Evolutionary conservation across 2,113 vertebrate genomes (phyloP).

Genomic region (Petrocephalus microphthalmus): DNA sequence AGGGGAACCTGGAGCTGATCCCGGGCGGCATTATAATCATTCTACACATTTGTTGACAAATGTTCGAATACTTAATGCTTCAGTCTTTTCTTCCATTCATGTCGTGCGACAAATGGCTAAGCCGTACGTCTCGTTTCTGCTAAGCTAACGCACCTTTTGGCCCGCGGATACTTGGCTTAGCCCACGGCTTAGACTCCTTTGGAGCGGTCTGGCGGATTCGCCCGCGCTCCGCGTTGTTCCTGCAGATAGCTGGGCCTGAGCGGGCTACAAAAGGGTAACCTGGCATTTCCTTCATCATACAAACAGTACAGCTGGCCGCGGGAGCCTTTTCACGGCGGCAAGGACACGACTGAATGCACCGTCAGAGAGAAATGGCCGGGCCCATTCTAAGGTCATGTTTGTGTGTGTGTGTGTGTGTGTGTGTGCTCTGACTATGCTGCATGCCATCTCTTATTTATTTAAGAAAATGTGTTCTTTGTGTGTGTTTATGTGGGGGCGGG

Average conservation of each 20-base stretch:
- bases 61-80: not conserved
- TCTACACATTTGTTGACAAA: not conserved
- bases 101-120: not conserved
- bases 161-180: not conserved
- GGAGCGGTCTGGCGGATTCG: not conserved
- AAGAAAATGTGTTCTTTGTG: not conserved
- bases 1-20: not conserved
- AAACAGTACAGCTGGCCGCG: not conserved
- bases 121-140: not conserved
- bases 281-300: not conserved
- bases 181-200: not conserved
- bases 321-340: not conserved
- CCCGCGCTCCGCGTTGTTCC: not conserved
- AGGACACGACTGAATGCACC: constrained; percentile 1
- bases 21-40: not conserved
- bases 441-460: not conserved
- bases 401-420: not conserved
- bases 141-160: not conserved
- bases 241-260: not conserved
- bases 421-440: not conserved
- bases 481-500: not conserved
- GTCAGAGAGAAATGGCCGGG: not conserved
- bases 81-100: not conserved
- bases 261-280: not conserved
- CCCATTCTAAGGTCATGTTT: not conserved